These are phyloP conservation scores for Varroa destructor DNA, from an alignment of 1,140 invertebrate species.

Conservation along the genomic window DNA sequence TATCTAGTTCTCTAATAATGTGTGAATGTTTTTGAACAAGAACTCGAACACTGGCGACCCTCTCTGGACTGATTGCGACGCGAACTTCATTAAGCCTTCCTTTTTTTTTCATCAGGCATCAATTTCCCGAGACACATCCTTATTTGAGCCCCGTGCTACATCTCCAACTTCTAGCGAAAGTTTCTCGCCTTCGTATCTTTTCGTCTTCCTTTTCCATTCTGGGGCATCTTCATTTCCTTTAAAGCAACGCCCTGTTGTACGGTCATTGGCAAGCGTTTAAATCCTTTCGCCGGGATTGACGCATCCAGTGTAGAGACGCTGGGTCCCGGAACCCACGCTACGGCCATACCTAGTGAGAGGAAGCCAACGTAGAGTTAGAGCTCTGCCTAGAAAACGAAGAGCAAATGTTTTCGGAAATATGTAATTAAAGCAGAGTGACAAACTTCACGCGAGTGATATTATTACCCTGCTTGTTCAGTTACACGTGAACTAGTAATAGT, in stretches of 20 bases:
- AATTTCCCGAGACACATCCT: background rate
- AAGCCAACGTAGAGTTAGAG: too few species aligned
- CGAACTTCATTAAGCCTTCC: too few species aligned
- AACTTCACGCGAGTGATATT: background rate
- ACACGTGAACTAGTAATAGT: background rate
- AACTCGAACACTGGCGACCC: too few species aligned
- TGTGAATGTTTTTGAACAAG: too few species aligned
- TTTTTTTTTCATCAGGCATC: background rate
- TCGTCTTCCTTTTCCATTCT: slow-evolving; percentile 3
- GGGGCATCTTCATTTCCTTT: background rate
- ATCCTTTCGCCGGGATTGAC: slow-evolving; percentile 6
- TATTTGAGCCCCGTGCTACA: slow-evolving; percentile 1
- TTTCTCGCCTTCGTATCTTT: background rate
- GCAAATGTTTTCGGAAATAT: too few species aligned
- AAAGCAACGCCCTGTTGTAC: background rate
- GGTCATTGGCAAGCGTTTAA: background rate
- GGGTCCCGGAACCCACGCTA: slow-evolving; percentile 4
- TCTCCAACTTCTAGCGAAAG: background rate
- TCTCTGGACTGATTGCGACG: too few species aligned
- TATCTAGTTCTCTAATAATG: too few species aligned
- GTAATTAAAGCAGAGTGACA: background rate
- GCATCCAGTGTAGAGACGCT: slow-evolving; percentile 1
- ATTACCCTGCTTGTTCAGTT: background rate
- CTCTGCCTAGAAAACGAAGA: too few species aligned
- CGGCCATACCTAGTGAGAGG: background rate